Evolutionary conservation across 92 coral and sea anemone genomes (phyloP).

Genomic region (Phymanthus crucifer): DNA sequence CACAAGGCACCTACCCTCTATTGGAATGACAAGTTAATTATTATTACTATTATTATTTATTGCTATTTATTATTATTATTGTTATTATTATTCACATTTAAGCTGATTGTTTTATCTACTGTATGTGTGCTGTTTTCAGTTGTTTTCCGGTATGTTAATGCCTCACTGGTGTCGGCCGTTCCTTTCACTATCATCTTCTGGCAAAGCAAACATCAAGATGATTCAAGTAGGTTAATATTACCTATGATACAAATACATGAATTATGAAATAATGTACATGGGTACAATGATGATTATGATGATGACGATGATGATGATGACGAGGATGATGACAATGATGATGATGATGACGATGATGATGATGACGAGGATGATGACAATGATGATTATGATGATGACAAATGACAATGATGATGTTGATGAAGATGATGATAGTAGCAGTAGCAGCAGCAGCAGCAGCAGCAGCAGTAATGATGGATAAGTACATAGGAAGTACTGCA

Average conservation of each 20-base stretch:
- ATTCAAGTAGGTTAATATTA: conserved; percentile 21
- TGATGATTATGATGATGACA: not conserved
- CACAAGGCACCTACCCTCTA: too few species aligned
- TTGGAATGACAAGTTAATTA: too few species aligned
- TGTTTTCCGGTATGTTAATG: conserved; percentile 65
- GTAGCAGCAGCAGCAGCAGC: not conserved
- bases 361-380: not conserved
- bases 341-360: not conserved
- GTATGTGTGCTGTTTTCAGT: conserved; percentile 38
- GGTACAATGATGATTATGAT: not conserved
- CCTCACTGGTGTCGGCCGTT: conserved; percentile 53
- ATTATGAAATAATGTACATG: too few species aligned
- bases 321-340: not conserved
- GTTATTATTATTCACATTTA: too few species aligned
- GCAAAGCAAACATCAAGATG: conserved; percentile 56
- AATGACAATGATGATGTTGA: not conserved
- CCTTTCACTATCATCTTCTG: conserved; percentile 75
- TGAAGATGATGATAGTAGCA: not conserved
- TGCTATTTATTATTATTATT: too few species aligned
- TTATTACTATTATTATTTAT: too few species aligned
- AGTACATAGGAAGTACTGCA: too few species aligned
- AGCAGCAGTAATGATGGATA: too few species aligned
- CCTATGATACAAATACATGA: not conserved
- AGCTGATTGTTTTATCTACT: too few species aligned
- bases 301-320: not conserved